Conservation (phyloP, 2,113 vertebrate species). For the Trogon melanurus region DNA sequence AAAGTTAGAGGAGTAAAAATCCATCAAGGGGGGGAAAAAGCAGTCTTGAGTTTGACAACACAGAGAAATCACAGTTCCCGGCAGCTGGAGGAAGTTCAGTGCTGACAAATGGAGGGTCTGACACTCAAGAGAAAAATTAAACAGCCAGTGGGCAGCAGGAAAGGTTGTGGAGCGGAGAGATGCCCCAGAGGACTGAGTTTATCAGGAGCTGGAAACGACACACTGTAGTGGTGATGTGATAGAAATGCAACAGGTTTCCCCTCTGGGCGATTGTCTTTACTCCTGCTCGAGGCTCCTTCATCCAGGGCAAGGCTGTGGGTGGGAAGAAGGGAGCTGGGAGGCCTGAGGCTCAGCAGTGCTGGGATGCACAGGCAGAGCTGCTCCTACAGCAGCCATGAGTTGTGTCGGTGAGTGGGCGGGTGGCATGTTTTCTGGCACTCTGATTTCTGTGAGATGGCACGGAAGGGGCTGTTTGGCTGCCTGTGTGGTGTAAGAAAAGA, state of each 20-base stretch:
- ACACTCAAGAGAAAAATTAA: neutral
- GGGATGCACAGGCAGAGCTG: neutral
- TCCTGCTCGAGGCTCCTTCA: neutral
- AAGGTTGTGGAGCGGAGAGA: neutral
- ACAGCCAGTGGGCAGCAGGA: neutral
- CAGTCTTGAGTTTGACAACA: neutral
- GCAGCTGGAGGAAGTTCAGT: neutral
- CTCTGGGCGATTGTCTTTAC: neutral
- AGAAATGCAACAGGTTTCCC: neutral
- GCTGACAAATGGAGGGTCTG: neutral
- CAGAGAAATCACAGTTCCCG: neutral
- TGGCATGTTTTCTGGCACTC: neutral
- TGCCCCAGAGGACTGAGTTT: neutral
- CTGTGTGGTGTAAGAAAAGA: rapidly evolving
- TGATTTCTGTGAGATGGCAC: neutral
- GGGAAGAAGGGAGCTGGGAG: neutral
- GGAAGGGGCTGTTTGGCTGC: neutral
- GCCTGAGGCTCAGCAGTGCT: neutral
- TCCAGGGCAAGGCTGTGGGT: neutral
- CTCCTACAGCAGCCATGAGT: neutral
- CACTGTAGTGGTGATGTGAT: rapidly evolving
- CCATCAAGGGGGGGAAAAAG: neutral
- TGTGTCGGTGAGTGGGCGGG: neutral
- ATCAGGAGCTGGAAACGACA: neutral
- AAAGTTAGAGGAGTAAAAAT: neutral